A percentile compares a stretch with the other conserved stretches of the same genome.
These are phyloP conservation scores for Lophotis ruficrista DNA, from an alignment of 2,113 vertebrate genomes.

Conservation along the genomic window DNA sequence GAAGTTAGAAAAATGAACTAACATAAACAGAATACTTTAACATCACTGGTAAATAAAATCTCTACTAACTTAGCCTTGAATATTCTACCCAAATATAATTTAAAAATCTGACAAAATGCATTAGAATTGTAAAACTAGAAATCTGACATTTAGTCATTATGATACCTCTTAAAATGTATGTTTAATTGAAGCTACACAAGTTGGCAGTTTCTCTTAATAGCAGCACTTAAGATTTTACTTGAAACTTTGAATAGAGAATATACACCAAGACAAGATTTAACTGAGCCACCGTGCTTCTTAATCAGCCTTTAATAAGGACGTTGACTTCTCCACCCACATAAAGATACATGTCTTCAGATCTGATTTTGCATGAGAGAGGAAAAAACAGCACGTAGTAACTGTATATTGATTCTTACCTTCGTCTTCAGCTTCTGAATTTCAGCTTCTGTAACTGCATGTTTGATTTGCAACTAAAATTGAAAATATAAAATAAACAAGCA, in stretches of 20 bases:
- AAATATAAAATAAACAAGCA: conserved; percentile 71
- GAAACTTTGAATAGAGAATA: background rate
- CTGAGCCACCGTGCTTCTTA: background rate
- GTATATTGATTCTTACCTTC: conserved; percentile 86
- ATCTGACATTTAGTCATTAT: background rate
- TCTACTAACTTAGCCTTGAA: background rate
- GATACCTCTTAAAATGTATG: background rate
- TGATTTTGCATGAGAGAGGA: conserved; percentile 1
- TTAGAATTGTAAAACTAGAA: background rate
- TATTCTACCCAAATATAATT: background rate
- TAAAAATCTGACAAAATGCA: background rate
- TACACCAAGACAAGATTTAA: background rate
- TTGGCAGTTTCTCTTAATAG: conserved; percentile 28
- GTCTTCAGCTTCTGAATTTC: conserved; percentile 99
- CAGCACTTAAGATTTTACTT: conserved; percentile 15
- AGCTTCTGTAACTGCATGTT: conserved; percentile 97
- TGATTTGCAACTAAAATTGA: conserved; percentile 94
- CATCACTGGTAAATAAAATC: background rate
- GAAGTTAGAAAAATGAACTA: background rate
- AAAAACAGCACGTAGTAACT: background rate
- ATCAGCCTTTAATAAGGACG: conserved; percentile 11
- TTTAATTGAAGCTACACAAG: background rate
- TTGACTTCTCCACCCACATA: conserved; percentile 55
- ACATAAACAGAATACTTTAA: background rate
- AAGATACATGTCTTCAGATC: background rate